Evolutionary conservation across 2,888 invertebrate species (phyloP), one percentile per base, ranked within the genome.

Genomic region (Lasioglossum zephyrum): DNA sequence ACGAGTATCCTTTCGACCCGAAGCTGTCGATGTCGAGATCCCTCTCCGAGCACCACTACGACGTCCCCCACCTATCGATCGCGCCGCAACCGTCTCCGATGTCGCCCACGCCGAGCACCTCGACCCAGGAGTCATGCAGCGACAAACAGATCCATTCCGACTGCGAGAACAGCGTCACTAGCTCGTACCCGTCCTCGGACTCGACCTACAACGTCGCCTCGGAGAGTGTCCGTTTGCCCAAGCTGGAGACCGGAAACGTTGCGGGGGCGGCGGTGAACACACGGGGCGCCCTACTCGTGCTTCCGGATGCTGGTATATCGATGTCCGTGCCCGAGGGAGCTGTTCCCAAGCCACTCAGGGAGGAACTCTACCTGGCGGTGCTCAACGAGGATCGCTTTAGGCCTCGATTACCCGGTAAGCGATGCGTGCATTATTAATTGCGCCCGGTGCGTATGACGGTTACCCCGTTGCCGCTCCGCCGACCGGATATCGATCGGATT

Each of bases 321-420:
- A 96, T 99, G 87, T 97, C 98, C 1, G 96, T 99, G 79, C 98
- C 99, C 53, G 98, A 99, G 95, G 97, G 98, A 88, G 98, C 99
- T 3, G 96, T 99, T 44, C 97, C 97, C 74, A 97, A 98, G 93
- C 97, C 97, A 53, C 96, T 97, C 79, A 97, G 98, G 92, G 98
- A 98, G 94, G 98, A 98, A 93, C 96, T 99, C 86, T 99, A 98
- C 93, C 96, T 99, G 79, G 98, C 98, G 74, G 98, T 99, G 79
- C 97, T 99, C 78, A 97, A 98, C 93, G 99, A 99, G 94, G 98
- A 99, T 95, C 97, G 98, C 95, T 98, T 98, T 95, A 96, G 98
- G 93, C 98, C 99, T 41, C 97, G 97, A 94, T 96, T 98, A 90
- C 97, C 97, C 91, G 98, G 95, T 95, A 89, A 92, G 94, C 93